Percentiles rank a stretch among this genome's conserved stretches.
phyloP scores from a whole-genome alignment of 2,113 vertebrate genomes.

The Onychostoma macrolepis region DNA sequence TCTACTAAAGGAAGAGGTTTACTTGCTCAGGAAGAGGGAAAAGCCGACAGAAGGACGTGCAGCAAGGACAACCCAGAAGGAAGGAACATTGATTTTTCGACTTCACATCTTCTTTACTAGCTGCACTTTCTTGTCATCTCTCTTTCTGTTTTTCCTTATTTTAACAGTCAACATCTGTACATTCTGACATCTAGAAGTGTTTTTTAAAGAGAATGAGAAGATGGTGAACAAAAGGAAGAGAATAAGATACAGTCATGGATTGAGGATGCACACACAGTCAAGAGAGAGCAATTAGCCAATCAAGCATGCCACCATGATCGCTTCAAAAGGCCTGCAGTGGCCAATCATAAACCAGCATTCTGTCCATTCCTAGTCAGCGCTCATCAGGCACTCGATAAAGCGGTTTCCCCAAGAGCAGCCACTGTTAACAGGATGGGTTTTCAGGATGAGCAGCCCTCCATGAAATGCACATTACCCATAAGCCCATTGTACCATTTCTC shows the following conservation, averaged over 20 bases:
- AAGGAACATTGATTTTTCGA: not conserved
- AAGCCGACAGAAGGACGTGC: not conserved
- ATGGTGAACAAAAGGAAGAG: not conserved
- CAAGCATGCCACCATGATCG: not conserved
- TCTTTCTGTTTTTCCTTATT: not conserved
- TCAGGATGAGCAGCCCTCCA: conserved; percentile 25
- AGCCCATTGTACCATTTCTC: conserved; percentile 16
- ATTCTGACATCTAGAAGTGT: not conserved
- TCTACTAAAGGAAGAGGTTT: not conserved
- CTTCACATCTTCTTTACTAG: not conserved
- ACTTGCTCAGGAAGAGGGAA: not conserved
- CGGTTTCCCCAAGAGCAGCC: conserved; percentile 9
- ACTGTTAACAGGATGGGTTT: conserved; percentile 6
- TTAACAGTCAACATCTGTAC: not conserved
- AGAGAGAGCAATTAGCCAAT: conserved; percentile 28
- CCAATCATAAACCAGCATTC: conserved; percentile 25
- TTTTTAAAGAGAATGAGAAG: not conserved
- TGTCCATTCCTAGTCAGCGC: not conserved
- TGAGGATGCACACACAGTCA: conserved; percentile 2
- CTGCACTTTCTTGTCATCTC: not conserved
- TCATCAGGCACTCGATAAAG: conserved; percentile 28
- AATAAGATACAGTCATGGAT: not conserved
- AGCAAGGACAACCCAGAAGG: not conserved
- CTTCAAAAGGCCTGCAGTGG: conserved; percentile 14
- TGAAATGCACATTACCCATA: conserved; percentile 14